These are phyloP conservation scores for Ameiurus melas DNA, from an alignment of 2,113 vertebrate species.

Conservation along the genomic window DNA sequence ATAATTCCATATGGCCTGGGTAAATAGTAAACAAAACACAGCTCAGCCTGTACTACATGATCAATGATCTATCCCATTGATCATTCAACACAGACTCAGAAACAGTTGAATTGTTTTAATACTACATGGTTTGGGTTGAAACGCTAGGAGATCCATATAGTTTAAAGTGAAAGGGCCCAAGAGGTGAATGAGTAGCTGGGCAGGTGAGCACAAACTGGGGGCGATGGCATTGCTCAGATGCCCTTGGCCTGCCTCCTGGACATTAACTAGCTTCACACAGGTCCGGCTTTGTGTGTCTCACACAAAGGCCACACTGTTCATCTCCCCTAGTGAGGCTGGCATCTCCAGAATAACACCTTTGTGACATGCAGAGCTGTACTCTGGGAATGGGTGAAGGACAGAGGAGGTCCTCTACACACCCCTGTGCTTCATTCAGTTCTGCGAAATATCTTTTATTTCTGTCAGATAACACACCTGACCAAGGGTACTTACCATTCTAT, in stretches of 20 bases:
- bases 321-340: slow-evolving; percentile 18
- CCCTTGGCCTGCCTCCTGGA: slow-evolving; percentile 56
- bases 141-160: neutral
- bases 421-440: neutral
- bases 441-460: neutral
- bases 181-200: slow-evolving; percentile 11
- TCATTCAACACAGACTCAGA: neutral
- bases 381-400: slow-evolving; percentile 22
- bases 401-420: neutral
- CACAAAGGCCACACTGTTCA: slow-evolving; percentile 71
- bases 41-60: neutral
- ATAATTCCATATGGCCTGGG: neutral
- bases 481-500: neutral
- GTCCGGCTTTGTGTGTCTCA: slow-evolving; percentile 65
- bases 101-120: neutral
- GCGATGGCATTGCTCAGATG: slow-evolving; percentile 58
- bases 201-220: slow-evolving; percentile 30
- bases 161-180: neutral
- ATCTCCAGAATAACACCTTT: slow-evolving; percentile 55
- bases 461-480: neutral
- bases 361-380: slow-evolving; percentile 42
- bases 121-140: neutral
- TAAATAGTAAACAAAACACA: neutral
- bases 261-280: slow-evolving; percentile 62
- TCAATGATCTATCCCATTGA: neutral